Conservation (phyloP, 2,888 invertebrate genomes). For the Mesodorylaimus sp. region DNA sequence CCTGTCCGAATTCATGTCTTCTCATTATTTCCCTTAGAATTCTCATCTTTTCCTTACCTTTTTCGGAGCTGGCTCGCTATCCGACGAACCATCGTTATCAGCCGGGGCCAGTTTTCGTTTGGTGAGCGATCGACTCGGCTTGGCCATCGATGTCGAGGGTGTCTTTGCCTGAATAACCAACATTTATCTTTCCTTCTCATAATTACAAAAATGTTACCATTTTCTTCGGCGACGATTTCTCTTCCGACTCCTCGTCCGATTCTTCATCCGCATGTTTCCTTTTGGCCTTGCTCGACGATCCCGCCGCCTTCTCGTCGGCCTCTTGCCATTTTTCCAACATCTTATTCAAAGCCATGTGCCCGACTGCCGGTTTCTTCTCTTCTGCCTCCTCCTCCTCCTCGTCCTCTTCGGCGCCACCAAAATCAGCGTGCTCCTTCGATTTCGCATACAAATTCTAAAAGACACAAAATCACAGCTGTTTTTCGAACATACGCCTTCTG, state of each 20-base stretch:
- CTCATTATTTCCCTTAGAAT: too few relatives aligned
- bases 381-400: constrained; percentile 18
- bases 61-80: not conserved
- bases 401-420: constrained; percentile 13
- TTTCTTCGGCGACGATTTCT: too few relatives aligned
- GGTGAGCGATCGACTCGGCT: not conserved
- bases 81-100: not conserved
- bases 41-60: not conserved
- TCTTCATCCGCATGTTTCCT: too few relatives aligned
- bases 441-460: constrained; percentile 11
- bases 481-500: too few relatives aligned
- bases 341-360: not conserved
- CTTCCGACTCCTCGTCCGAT: too few relatives aligned
- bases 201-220: too few relatives aligned
- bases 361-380: constrained; percentile 11
- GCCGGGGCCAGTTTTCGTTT: too few relatives aligned
- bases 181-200: not conserved
- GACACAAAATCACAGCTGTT: not conserved
- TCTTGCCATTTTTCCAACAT: not conserved
- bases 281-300: too few relatives aligned
- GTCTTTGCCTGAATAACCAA: not conserved
- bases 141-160: not conserved
- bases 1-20: not conserved
- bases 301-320: too few relatives aligned
- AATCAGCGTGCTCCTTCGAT: constrained; percentile 31